phyloP scores from a whole-genome alignment of 1,140 invertebrate species.

The Papilio dardanus region DNA sequence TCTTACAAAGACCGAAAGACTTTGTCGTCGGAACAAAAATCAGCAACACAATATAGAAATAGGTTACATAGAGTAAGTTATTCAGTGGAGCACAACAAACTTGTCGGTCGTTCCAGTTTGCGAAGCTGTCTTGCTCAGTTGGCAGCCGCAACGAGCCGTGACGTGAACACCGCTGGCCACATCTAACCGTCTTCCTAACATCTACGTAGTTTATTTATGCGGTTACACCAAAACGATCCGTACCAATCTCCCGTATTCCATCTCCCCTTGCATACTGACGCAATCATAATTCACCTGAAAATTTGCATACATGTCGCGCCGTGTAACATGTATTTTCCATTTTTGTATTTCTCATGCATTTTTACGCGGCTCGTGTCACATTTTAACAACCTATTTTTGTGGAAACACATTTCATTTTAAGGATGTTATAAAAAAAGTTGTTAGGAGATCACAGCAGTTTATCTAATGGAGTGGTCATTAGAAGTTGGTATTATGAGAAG shows the following conservation, averaged over 20 bases:
- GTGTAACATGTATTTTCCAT: not conserved
- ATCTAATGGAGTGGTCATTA: too few species aligned
- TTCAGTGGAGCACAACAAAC: conserved; percentile 24
- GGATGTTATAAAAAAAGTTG: not conserved
- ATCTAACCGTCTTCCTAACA: conserved; percentile 41
- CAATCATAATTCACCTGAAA: conserved; percentile 3
- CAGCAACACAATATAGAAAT: conserved; percentile 18
- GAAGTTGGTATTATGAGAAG: too few species aligned
- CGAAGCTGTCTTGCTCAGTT: conserved; percentile 28
- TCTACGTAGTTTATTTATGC: conserved; percentile 48
- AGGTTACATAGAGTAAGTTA: conserved; percentile 22
- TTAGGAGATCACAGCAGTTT: not conserved
- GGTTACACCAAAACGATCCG: conserved; percentile 41
- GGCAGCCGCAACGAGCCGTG: conserved; percentile 7
- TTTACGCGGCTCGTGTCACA: not conserved
- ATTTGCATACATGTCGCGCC: not conserved
- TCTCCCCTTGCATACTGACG: not conserved
- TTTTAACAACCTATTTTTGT: not conserved
- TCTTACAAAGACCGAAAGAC: not conserved
- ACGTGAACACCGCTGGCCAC: not conserved
- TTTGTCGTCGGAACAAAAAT: not conserved
- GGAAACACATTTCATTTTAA: not conserved
- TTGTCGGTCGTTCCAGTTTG: conserved; percentile 24
- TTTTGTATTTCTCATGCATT: not conserved
- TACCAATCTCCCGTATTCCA: not conserved